These are phyloP conservation scores for Drosophila simulans DNA, from an alignment of 1,140 invertebrate species.

Conservation along the genomic window DNA sequence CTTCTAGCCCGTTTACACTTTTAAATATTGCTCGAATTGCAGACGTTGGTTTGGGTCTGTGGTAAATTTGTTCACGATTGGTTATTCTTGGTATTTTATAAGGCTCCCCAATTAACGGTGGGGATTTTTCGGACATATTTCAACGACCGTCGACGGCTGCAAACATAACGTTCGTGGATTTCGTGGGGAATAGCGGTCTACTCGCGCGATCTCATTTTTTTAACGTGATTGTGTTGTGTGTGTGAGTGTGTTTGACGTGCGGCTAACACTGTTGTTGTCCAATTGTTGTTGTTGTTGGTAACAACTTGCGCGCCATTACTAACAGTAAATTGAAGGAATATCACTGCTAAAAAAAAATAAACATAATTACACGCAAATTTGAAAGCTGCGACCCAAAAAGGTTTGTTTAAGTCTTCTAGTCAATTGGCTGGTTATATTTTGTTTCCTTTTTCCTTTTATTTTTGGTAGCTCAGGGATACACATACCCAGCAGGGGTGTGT, in stretches of 20 bases:
- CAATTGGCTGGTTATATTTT: slow-evolving; percentile 26
- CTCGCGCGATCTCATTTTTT: slow-evolving; percentile 27
- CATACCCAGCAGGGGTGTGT: slow-evolving; percentile 63
- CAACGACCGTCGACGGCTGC: neutral
- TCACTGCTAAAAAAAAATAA: neutral
- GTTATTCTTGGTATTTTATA: slow-evolving; percentile 1
- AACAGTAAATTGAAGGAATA: slow-evolving; percentile 8
- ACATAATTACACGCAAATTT: neutral
- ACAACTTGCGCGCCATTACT: slow-evolving; percentile 18
- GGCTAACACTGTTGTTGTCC: slow-evolving; percentile 17
- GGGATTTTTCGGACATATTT: slow-evolving; percentile 1
- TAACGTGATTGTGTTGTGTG: slow-evolving; percentile 17
- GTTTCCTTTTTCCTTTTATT: slow-evolving; percentile 31
- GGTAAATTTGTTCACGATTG: neutral
- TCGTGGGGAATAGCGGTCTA: slow-evolving; percentile 18
- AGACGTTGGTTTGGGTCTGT: neutral
- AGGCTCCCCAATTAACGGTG: no score
- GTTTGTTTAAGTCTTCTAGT: slow-evolving; percentile 19
- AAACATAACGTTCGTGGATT: slow-evolving; percentile 24
- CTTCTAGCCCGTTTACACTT: neutral
- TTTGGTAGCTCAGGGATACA: slow-evolving; percentile 60
- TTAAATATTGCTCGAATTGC: neutral
- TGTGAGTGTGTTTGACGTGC: slow-evolving; percentile 27
- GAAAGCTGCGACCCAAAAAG: neutral
- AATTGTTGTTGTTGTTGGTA: slow-evolving; percentile 7